Conservation (phyloP, 2,113 vertebrate species). For the Oryzias woworae region DNA sequence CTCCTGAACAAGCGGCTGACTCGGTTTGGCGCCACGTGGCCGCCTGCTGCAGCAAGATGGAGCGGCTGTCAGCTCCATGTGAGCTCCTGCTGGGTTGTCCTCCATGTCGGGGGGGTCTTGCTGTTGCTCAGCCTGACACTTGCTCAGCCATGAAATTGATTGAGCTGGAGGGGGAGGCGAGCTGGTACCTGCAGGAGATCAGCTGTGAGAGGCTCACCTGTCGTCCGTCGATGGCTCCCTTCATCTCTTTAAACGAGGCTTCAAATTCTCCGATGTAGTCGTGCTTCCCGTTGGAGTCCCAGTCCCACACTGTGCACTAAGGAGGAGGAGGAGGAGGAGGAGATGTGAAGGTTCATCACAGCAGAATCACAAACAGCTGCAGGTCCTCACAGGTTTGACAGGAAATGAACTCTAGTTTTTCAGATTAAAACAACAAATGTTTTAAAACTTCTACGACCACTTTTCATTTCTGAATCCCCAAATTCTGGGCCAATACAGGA, state of each 20-base stretch:
- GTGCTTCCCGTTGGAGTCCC: constrained; percentile 98
- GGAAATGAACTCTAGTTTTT: no score
- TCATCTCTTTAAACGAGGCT: constrained; percentile 94
- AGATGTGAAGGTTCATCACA: no score
- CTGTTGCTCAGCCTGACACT: constrained; percentile 25
- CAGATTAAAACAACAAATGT: no score
- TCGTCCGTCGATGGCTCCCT: constrained; percentile 90
- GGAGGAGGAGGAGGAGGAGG: not conserved
- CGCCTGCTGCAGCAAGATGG: not conserved
- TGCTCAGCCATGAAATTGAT: constrained; percentile 25
- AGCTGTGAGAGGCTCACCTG: constrained; percentile 77
- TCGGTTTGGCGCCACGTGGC: not conserved
- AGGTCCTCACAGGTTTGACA: no score
- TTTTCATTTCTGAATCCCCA: no score
- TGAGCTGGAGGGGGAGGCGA: constrained; percentile 13
- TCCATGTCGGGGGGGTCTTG: not conserved
- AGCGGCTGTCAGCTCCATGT: not conserved
- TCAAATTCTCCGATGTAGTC: constrained; percentile 97
- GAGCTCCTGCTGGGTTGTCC: not conserved
- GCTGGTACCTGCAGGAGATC: not conserved
- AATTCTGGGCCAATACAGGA: no score
- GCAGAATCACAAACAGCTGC: no score
- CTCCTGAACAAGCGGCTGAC: no score
- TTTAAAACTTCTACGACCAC: no score
- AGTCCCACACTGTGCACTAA: constrained; percentile 86